Evolutionary conservation across 2,797 vertebrate genomes (phyloP), one percentile per base, ranked within the genome.

Genomic region (Otolemur crassicaudatus): DNA sequence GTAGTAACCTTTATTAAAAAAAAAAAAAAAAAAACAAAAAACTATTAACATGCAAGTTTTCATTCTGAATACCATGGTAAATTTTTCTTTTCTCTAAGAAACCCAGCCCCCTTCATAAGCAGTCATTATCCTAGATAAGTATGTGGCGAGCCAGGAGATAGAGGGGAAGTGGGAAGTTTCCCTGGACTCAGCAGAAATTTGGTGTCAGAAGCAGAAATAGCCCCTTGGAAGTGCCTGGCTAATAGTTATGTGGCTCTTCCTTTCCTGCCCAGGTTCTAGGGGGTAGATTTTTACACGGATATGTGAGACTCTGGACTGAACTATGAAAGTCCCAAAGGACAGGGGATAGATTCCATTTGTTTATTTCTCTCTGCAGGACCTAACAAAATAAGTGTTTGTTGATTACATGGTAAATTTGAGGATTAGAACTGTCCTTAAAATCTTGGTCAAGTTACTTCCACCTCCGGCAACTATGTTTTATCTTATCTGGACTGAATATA

Each of bases 191-290:
- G 95, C 92, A 95, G 86, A 94, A 88, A 93, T 83, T 53, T 61
- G 86, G 92, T 87, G 80, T 95, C 67, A 75, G 90, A 94, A 84
- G 86, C 88, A 95, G 95, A 97, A 82, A 91, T 31, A 65, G 34
- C 19, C 84, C 27, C 10, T 53, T n/a, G 27, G 63, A 96, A 88
- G 90, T 56, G 53, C 34, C 20, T 70, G 37, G 80, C 75, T 89
- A 56, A 88, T 40, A 31, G 34, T 58, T 29, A 7, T 4, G 20
- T 3, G 11, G 11, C 23, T 37, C 56, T 85, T 70, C 29, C 8
- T 65, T 27, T 61, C 43, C 46, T 40, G 37, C 20, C 31, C 1
- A 31, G 25, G 14, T 58, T 73, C 43, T 16, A 34, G 53, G 61
- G 12, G 29, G 86, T 13, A 92, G 63, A 92, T 34, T 91, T 95